Conservation (phyloP, 2,888 invertebrate genomes). For the Leuctra nigra region DNA sequence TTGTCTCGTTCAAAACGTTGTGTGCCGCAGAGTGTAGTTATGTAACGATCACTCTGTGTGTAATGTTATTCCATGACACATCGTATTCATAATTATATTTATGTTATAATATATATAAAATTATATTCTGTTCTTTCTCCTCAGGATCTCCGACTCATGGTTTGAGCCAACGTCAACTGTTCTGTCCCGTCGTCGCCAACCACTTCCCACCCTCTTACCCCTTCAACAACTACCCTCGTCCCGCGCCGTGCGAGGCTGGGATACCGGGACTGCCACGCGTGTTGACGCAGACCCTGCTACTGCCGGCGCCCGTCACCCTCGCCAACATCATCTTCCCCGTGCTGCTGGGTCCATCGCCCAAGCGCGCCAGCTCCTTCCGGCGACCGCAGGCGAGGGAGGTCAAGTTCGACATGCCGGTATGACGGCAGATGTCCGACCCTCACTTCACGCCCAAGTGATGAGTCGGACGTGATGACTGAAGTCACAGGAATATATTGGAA, state of each 20-base stretch:
- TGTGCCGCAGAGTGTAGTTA: too few relatives aligned
- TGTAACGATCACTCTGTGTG: too few relatives aligned
- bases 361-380: constrained; percentile 13
- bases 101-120: too few relatives aligned
- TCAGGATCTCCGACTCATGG: constrained; percentile 44
- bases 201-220: constrained; percentile 66
- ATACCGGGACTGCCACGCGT: constrained; percentile 14
- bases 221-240: constrained; percentile 41
- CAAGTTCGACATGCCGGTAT: constrained; percentile 40
- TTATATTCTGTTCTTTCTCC: constrained; percentile 28
- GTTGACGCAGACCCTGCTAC: constrained; percentile 30
- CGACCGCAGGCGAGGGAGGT: constrained; percentile 32
- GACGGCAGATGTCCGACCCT: constrained; percentile 38
- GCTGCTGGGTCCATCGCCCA: constrained; percentile 34
- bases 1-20: too few relatives aligned
- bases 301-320: constrained; percentile 32
- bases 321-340: constrained; percentile 32
- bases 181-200: constrained; percentile 64
- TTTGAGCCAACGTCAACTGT: constrained; percentile 47
- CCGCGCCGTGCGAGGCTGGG: constrained; percentile 34
- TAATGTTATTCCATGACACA: background rate
- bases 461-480: too few relatives aligned
- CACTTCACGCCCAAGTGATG: constrained; percentile 37
- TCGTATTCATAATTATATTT: background rate
- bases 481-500: too few relatives aligned